These are phyloP conservation scores for Colistium nudipinnis DNA, from an alignment of 2,113 vertebrate genomes.

Conservation along the genomic window DNA sequence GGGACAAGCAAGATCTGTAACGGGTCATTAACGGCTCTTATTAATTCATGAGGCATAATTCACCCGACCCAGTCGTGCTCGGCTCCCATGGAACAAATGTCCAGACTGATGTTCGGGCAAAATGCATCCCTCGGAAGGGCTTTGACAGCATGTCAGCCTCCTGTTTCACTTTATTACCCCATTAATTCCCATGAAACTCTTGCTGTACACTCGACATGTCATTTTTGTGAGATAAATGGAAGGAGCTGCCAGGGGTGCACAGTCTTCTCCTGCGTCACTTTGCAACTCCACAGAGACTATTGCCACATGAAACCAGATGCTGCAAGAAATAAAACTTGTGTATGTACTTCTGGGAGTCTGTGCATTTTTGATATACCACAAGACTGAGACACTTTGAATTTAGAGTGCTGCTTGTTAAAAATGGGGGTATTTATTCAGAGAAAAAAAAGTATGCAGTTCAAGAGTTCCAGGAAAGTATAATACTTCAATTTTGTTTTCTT, in stretches of 20 bases:
- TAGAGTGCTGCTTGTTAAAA: background rate
- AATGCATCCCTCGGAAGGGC: conserved; percentile 10
- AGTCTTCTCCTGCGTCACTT: conserved; percentile 42
- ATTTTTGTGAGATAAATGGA: conserved; percentile 35
- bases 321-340: conserved; percentile 38
- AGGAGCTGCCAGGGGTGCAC: conserved; percentile 27
- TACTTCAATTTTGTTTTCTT: background rate
- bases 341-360: background rate
- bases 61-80: conserved; percentile 33
- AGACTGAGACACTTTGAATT: background rate
- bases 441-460: background rate
- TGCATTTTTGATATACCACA: background rate
- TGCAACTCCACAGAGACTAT: conserved; percentile 35
- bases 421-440: background rate
- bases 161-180: conserved; percentile 36
- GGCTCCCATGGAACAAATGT: conserved; percentile 45
- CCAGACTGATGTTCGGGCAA: conserved; percentile 33
- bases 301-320: conserved; percentile 44
- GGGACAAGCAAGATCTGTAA: conserved; percentile 60
- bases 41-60: conserved; percentile 71
- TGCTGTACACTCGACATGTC: conserved; percentile 14
- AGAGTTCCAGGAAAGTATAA: conserved; percentile 2
- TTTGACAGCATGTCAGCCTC: conserved; percentile 41
- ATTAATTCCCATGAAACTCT: conserved; percentile 38
- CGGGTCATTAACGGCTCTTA: conserved; percentile 66